Conservation (phyloP, 2,797 vertebrate species). For the Gymnodraco acuticeps region DNA sequence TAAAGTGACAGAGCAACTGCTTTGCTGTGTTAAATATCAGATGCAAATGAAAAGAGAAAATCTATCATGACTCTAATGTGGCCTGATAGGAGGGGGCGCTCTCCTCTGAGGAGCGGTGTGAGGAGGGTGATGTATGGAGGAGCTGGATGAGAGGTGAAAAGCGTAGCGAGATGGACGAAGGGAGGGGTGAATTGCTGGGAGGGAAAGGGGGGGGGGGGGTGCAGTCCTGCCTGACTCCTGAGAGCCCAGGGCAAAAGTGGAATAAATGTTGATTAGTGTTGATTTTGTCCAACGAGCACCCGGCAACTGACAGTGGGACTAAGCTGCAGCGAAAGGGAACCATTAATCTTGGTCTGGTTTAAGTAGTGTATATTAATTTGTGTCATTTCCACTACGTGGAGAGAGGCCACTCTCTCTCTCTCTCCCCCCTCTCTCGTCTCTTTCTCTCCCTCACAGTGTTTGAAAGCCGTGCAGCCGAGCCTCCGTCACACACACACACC, state of each 20-base stretch:
- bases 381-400: conserved; percentile 99
- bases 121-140: conserved; percentile 93
- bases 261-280: conserved; percentile 99
- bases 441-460: conserved; percentile 59
- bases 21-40: conserved; percentile 91
- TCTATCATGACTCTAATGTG: conserved; percentile 96
- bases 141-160: conserved; percentile 96
- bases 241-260: conserved; percentile 98
- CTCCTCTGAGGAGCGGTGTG: conserved; percentile 83
- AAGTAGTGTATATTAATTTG: conserved; percentile 99
- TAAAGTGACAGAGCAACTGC: conserved; percentile 76
- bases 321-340: conserved; percentile 97
- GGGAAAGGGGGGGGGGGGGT: conserved; percentile 63
- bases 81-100: conserved; percentile 87
- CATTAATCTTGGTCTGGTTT: conserved; percentile 99
- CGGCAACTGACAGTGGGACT: conserved; percentile 97
- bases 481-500: conserved; percentile 62
- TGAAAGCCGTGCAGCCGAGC: conserved; percentile 84
- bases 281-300: conserved; percentile 97
- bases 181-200: conserved; percentile 78
- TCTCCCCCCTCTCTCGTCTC: conserved; percentile 45
- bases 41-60: conserved; percentile 99
- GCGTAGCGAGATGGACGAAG: conserved; percentile 89
- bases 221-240: conserved; percentile 88
- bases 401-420: conserved; percentile 86